phyloP scores from a whole-genome alignment of 1,140 invertebrate species.

The Ditylenchus dipsaci region DNA sequence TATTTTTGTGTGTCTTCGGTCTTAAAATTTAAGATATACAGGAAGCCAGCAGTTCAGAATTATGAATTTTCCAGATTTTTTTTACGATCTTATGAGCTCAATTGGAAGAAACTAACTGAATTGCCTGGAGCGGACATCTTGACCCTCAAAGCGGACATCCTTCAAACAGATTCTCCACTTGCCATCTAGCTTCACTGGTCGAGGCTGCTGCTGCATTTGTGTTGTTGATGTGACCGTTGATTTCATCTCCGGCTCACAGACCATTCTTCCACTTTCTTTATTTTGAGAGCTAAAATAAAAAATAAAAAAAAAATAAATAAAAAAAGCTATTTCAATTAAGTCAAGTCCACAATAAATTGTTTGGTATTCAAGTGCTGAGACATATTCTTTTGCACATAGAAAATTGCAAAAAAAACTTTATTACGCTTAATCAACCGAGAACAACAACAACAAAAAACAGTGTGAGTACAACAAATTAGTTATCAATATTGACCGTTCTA shows the following conservation, averaged over 20 bases:
- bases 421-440: background rate
- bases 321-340: background rate
- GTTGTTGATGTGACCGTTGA: constrained; percentile 7
- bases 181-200: constrained; percentile 19
- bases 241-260: constrained; percentile 24
- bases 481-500: too few species aligned
- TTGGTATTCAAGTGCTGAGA: background rate
- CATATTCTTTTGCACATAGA: background rate
- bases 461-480: too few species aligned
- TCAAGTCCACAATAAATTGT: background rate
- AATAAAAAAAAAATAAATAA: constrained; percentile 10
- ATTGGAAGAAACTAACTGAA: constrained; percentile 32
- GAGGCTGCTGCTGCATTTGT: background rate
- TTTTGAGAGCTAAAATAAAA: background rate
- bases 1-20: too few species aligned
- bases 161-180: constrained; percentile 28
- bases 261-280: constrained; percentile 9
- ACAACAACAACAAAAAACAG: background rate
- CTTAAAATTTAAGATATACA: too few species aligned
- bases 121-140: constrained; percentile 22
- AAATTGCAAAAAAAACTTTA: background rate
- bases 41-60: too few species aligned
- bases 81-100: too few species aligned
- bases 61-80: too few species aligned
- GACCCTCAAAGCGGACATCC: constrained; percentile 41